Conservation (phyloP, 2,797 vertebrate genomes). For the Paedocypris micromegethes region DNA sequence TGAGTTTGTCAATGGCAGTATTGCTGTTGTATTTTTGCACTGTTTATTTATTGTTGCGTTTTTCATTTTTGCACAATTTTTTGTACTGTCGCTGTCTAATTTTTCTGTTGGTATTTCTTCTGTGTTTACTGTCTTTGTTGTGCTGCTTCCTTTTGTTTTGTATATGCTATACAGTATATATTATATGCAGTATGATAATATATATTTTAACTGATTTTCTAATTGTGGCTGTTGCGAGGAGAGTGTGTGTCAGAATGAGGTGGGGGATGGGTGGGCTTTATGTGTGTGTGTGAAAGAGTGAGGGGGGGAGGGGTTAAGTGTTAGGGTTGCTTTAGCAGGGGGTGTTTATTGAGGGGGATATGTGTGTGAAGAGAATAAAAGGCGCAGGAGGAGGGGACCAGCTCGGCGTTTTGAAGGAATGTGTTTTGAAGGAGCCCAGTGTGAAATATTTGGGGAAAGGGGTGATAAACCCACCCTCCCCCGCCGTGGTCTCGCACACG, state of each 20-base stretch:
- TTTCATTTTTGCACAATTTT: too few species aligned
- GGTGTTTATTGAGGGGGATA: slow-evolving; percentile 35
- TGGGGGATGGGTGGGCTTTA: slow-evolving; percentile 34
- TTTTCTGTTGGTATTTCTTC: too few species aligned
- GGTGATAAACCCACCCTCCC: slow-evolving; percentile 14
- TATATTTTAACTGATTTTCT: background rate
- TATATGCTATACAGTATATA: too few species aligned
- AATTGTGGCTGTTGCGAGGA: slow-evolving; percentile 29
- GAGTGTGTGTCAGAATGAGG: background rate
- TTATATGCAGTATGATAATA: too few species aligned
- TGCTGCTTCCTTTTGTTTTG: too few species aligned
- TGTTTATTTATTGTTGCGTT: background rate
- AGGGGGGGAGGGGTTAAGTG: slow-evolving; percentile 32
- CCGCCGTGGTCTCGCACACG: slow-evolving; percentile 23
- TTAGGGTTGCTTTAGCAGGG: slow-evolving; percentile 31
- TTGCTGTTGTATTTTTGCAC: background rate
- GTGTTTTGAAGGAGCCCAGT: slow-evolving; percentile 28
- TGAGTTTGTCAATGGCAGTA: too few species aligned
- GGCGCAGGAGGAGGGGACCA: background rate
- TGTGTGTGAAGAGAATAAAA: slow-evolving; percentile 16
- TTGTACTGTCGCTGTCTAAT: too few species aligned
- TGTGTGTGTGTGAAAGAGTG: slow-evolving; percentile 37
- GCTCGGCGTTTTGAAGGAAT: slow-evolving; percentile 28
- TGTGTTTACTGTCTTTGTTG: too few species aligned
- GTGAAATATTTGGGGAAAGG: slow-evolving; percentile 24